phyloP scores from a whole-genome alignment of 1,140 invertebrate species.

The Harlomillsia oculata region DNA sequence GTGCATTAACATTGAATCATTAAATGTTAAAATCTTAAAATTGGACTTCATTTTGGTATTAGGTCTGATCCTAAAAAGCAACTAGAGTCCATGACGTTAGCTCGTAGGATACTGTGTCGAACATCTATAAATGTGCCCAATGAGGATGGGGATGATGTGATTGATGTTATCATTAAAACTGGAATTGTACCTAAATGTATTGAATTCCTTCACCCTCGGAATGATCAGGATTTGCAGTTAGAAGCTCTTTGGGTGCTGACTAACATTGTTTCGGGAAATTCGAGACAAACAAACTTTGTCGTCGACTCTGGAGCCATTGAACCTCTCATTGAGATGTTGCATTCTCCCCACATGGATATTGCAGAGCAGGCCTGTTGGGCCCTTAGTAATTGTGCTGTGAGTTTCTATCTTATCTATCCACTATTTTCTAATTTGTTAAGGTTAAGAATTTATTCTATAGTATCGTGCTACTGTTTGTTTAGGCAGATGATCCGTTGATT shows the following conservation, averaged over 20 bases:
- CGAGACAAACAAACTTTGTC: slow-evolving; percentile 78
- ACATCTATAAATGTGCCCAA: too few species aligned
- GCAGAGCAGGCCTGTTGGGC: slow-evolving; percentile 97
- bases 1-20: background rate
- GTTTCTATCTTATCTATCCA: background rate
- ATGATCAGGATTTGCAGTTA: slow-evolving; percentile 77
- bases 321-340: slow-evolving; percentile 66
- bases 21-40: background rate
- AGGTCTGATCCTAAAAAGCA: slow-evolving; percentile 47
- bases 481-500: slow-evolving; percentile 4
- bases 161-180: slow-evolving; percentile 74
- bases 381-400: slow-evolving; percentile 41
- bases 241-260: slow-evolving; percentile 97
- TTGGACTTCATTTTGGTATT: background rate
- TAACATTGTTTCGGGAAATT: slow-evolving; percentile 95
- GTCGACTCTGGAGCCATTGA: slow-evolving; percentile 78
- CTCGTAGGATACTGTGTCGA: slow-evolving; percentile 79
- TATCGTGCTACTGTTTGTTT: too few species aligned
- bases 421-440: too few species aligned
- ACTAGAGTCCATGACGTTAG: slow-evolving; percentile 58
- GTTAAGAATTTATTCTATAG: background rate
- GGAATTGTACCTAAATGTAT: slow-evolving; percentile 80
- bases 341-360: slow-evolving; percentile 65
- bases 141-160: slow-evolving; percentile 92
- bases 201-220: slow-evolving; percentile 57